Evolutionary conservation across 2,888 invertebrate genomes (phyloP), one percentile per base, ranked within the genome.

Genomic region (Plebejus melissa): DNA sequence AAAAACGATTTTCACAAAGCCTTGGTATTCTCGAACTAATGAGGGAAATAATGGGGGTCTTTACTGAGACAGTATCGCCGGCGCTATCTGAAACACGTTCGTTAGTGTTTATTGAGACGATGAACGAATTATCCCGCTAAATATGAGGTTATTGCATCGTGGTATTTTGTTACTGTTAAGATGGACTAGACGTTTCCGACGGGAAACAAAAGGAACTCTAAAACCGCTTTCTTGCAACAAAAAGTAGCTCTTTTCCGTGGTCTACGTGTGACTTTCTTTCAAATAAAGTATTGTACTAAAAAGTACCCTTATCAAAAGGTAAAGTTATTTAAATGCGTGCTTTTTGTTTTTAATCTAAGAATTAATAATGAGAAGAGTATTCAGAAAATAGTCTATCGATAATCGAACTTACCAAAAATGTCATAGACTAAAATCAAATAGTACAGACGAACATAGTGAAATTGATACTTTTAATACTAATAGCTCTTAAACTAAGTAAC

Each of bases 31-130:
- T 77, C 77, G 78, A 77, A 80, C 82, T 83, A 85, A 85, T 84
- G 84, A 81, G 83, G 81, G 83, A 83, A 83, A 83, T 84, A 84
- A 84, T 83, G 82, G 81, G 77, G 81, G 78, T 78, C 79, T 83
- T 83, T 83, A 82, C 82, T 81, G 74, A 76, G 74, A 74, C 72
- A 32, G 72, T 50, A 54, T 72, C 32, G 72, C 28, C 28, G 32
- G 50, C 72, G 46, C 50, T 54, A 32, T 72, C 72, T 72, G 13
- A 72, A 50, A 72, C 72, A 54, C 54, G 32, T 72, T 72, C 46
- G 50, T 72, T 72, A 72, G 72, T 72, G 28, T 65, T 65, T 65
- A 65, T 65, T 65, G 65, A 36, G 32, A 65, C 65, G 65, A 36
- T 36, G 13, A 65, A 16, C 32, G 65, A 65, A 65, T 65, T 65